Conservation (phyloP, 2,797 vertebrate genomes). For the Eulemur mongoz region DNA sequence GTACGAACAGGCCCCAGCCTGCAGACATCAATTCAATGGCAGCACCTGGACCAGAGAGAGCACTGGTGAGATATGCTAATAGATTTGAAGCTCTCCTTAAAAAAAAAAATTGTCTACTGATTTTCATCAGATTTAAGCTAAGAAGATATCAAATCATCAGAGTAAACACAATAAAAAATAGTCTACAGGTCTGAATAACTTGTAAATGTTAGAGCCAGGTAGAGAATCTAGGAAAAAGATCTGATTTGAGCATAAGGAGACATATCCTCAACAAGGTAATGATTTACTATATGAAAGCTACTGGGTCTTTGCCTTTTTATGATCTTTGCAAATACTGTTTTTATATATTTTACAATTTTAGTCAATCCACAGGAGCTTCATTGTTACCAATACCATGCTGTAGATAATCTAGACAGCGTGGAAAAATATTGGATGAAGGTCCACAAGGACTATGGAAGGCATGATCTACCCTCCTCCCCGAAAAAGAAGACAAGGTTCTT, state of each 20-base stretch:
- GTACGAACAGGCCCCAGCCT: not conserved
- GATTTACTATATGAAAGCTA: not conserved
- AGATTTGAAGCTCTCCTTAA: not conserved
- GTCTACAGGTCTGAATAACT: slow-evolving; percentile 3
- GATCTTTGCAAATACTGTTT: not conserved
- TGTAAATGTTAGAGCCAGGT: not conserved
- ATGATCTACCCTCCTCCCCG: not conserved
- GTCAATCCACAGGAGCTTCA: not conserved
- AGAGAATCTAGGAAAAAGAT: not conserved
- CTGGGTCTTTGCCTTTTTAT: not conserved
- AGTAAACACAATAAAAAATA: not conserved
- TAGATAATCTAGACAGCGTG: not conserved
- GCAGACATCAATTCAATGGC: not conserved
- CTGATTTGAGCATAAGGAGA: not conserved
- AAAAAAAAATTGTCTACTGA: not conserved
- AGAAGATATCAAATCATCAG: not conserved
- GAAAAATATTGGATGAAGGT: not conserved
- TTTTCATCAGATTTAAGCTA: slow-evolving; percentile 14
- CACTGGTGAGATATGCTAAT: not conserved
- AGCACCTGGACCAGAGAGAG: not conserved
- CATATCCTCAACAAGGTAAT: not conserved
- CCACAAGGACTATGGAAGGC: not conserved
- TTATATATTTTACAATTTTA: not conserved
- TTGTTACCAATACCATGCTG: not conserved
- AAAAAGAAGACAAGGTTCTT: not conserved